Base-by-base conservation (phyloP, 2,113 vertebrate genomes). In the Callaeas wilsoni region DNA sequence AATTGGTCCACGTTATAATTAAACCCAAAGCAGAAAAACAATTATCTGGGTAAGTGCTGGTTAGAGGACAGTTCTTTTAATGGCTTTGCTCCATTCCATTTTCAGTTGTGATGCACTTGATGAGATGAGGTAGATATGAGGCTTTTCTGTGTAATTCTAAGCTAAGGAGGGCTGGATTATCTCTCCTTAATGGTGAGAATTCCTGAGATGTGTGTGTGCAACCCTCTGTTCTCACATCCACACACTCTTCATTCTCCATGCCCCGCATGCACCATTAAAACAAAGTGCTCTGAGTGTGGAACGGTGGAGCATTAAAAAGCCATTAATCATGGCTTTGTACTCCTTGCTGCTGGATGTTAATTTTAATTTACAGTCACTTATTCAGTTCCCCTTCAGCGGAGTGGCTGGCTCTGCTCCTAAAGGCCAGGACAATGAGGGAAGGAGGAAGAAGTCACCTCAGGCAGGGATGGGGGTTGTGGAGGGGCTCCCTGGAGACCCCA, bases 301-400 rank as follows among this genome's bases (percentile, higher is more conserved):
- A 94, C 7, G 29, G 91, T 41, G 78, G 74, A 84, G 70, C 86
- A 89, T 88, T 94, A 91, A 92, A 85, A 95, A 95, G 67, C 75
- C 94, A 94, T 98, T 97, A 97, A 95, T 97, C 97, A 97, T 79
- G 56, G 30, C 93, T 95, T 94, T 76, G 91, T 94, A 82, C 93
- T 97, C 89, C 96, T 93, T 97, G 89, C 90, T 89, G 91, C 87
- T 85, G 78, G 84, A 81, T 89, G 96, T 94, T 98, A 96, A 95
- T 97, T 98, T 97, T 74, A 94, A 94, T 98, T 97, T 97, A 74
- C 87, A 47, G 12, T 87, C 83, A 93, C 91, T 97, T 94, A 96
- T 60, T 96, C 89, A 62, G 90, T 87, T 95, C 71, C 80, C 77
- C 87, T 96, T 91, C 84, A 60, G 86, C 4, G 1, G 83, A 69